phyloP scores from a whole-genome alignment of 2,113 vertebrate species.

The Pygoscelis adeliae region DNA sequence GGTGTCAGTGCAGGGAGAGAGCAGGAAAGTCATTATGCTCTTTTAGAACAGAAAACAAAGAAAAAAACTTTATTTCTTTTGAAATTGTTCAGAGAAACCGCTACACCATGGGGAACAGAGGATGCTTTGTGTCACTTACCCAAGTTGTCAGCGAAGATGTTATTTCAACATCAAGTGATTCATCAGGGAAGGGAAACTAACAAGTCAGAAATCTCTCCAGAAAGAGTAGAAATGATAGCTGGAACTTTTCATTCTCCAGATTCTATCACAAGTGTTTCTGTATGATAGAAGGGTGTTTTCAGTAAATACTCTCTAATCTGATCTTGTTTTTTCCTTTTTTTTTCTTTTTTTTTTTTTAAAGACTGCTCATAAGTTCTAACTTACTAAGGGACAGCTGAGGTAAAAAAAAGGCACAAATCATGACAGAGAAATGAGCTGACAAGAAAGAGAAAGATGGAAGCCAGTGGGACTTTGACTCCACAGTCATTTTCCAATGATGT shows the following conservation, averaged over 20 bases:
- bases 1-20: neutral
- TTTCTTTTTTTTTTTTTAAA: neutral
- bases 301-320: neutral
- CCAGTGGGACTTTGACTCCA: neutral
- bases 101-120: neutral
- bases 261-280: neutral
- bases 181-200: neutral
- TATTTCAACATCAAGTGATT: neutral
- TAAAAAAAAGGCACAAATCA: neutral
- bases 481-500: neutral
- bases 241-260: slow-evolving; percentile 28
- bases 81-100: neutral
- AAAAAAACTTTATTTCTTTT: neutral
- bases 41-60: neutral
- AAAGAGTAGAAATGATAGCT: neutral
- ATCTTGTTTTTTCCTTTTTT: neutral
- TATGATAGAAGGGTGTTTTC: neutral
- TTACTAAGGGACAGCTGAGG: neutral
- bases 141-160: neutral
- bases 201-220: neutral
- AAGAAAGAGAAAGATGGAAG: neutral
- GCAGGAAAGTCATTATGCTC: neutral
- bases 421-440: neutral
- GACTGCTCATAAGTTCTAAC: neutral
- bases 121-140: neutral